These are phyloP conservation scores for Sminthurinus signatus DNA, from an alignment of 1,140 invertebrate species.

Conservation along the genomic window DNA sequence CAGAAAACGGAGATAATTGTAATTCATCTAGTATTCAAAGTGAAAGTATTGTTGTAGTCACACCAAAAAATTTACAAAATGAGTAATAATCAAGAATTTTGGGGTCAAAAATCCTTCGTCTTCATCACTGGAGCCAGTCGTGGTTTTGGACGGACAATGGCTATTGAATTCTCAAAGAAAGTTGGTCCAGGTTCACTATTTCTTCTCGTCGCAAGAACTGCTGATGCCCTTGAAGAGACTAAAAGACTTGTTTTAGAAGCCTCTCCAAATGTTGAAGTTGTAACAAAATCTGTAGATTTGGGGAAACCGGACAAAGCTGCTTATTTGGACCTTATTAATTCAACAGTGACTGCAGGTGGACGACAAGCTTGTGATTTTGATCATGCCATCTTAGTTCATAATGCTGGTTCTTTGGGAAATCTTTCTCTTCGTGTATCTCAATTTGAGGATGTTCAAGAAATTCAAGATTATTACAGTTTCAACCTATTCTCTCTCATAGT, in stretches of 20 bases:
- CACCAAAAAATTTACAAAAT: background rate
- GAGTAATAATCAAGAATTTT: slow-evolving; percentile 37
- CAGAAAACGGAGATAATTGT: no score
- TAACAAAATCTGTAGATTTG: slow-evolving; percentile 45
- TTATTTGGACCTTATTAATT: slow-evolving; percentile 43
- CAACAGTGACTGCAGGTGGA: slow-evolving; percentile 27
- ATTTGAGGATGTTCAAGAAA: slow-evolving; percentile 54
- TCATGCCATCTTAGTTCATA: slow-evolving; percentile 72
- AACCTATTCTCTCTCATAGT: slow-evolving; percentile 72
- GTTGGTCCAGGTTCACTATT: slow-evolving; percentile 59
- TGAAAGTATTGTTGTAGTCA: no score
- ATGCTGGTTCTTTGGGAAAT: slow-evolving; percentile 81
- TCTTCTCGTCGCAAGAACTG: slow-evolving; percentile 68
- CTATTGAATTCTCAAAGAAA: slow-evolving; percentile 58
- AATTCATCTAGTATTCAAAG: no score
- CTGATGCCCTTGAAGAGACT: slow-evolving; percentile 56
- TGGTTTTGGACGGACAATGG: slow-evolving; percentile 75
- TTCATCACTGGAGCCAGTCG: slow-evolving; percentile 78
- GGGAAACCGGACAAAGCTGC: slow-evolving; percentile 43
- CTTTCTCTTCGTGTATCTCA: slow-evolving; percentile 51
- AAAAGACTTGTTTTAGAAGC: slow-evolving; percentile 51
- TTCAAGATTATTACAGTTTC: slow-evolving; percentile 63
- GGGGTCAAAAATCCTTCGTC: slow-evolving; percentile 51
- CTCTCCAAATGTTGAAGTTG: slow-evolving; percentile 44
- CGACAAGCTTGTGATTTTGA: slow-evolving; percentile 54